Evolutionary conservation across 2,113 vertebrate species (phyloP).

Genomic region (Actenoides lindsayi): DNA sequence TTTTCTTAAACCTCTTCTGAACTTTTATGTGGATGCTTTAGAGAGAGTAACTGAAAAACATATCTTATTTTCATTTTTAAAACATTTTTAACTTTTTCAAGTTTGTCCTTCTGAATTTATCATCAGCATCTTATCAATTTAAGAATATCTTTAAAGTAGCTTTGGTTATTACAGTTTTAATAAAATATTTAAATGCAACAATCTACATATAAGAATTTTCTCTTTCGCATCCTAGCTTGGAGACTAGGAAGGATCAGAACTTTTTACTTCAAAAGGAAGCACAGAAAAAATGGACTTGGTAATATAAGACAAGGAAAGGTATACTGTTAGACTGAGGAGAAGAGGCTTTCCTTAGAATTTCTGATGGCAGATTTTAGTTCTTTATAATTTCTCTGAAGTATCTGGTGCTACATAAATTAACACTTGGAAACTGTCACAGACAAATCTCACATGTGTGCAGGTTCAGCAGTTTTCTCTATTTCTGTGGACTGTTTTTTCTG

Average conservation of each 20-base stretch:
- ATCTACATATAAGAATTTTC: not conserved
- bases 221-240: not conserved
- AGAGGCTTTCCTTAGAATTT: not conserved
- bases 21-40: not conserved
- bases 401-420: not conserved
- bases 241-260: not conserved
- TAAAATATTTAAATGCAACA: not conserved
- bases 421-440: not conserved
- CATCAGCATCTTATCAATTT: not conserved
- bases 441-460: not conserved
- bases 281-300: not conserved
- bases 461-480: not conserved
- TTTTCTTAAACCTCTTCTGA: constrained; percentile 25
- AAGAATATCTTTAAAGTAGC: not conserved
- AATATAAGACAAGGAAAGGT: not conserved
- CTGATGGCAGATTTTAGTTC: not conserved
- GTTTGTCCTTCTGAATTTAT: not conserved
- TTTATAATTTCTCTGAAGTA: not conserved
- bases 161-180: not conserved
- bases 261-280: not conserved
- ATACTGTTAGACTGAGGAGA: not conserved
- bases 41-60: constrained; percentile 9
- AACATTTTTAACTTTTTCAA: not conserved
- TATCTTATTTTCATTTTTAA: not conserved
- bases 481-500: not conserved